Evolutionary conservation across 2,113 vertebrate species (phyloP).

Genomic region (Pseudorasbora parva): DNA sequence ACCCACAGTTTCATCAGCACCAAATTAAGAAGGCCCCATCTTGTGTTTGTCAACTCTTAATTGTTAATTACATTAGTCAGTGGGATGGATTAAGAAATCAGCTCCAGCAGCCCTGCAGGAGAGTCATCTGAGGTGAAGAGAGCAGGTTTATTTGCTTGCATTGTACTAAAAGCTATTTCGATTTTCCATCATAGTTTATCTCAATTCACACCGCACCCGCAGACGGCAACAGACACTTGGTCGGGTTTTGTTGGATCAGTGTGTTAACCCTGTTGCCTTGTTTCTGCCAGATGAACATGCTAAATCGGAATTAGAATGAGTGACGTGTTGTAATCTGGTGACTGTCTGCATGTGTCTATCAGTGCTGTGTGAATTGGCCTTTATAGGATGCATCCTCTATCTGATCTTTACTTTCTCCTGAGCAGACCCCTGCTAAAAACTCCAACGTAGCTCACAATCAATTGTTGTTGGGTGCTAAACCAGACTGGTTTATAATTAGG

Average conservation of each 20-base stretch:
- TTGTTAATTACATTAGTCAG: slow-evolving; percentile 56
- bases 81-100: slow-evolving; percentile 49
- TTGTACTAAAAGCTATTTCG: slow-evolving; percentile 53
- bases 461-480: background rate
- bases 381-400: slow-evolving; percentile 5
- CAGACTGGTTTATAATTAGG: background rate
- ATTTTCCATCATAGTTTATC: slow-evolving; percentile 48
- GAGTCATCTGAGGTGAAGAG: slow-evolving; percentile 55
- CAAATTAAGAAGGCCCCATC: slow-evolving; percentile 1
- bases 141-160: slow-evolving; percentile 43
- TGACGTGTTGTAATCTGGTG: too few species aligned
- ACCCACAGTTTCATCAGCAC: slow-evolving; percentile 36
- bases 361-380: too few species aligned
- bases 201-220: too few species aligned
- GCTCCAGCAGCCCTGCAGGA: slow-evolving; percentile 30
- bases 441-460: background rate
- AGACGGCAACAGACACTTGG: too few species aligned
- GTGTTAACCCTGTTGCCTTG: too few species aligned
- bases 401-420: slow-evolving; percentile 1
- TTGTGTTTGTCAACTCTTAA: slow-evolving; percentile 25
- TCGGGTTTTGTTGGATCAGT: too few species aligned
- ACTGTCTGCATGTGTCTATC: too few species aligned
- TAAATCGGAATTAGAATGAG: too few species aligned
- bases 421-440: background rate
- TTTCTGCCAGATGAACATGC: too few species aligned